phyloP scores from a whole-genome alignment of 2,888 invertebrate species.

The Clepsis dumicolana region DNA sequence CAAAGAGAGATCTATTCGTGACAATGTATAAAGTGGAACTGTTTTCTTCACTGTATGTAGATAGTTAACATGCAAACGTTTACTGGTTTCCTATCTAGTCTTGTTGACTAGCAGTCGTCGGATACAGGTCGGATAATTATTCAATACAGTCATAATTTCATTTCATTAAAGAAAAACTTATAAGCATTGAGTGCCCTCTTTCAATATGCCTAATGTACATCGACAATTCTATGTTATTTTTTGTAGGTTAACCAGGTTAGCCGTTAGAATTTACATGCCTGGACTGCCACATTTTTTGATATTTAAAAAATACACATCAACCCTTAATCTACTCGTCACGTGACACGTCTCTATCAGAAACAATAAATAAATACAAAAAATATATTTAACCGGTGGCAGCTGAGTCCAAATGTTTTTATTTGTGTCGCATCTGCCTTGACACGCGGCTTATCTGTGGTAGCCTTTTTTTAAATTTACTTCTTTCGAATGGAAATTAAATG shows the following conservation, averaged over 20 bases:
- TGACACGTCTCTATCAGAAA: conserved; percentile 19
- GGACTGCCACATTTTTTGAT: neutral
- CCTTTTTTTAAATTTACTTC: conserved; percentile 49
- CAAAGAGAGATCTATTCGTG: too few relatives aligned
- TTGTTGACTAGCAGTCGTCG: too few relatives aligned
- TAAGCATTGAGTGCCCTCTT: neutral
- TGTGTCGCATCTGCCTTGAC: conserved; percentile 48
- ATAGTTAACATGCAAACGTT: too few relatives aligned
- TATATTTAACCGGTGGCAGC: conserved; percentile 26
- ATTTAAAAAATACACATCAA: neutral
- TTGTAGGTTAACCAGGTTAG: too few relatives aligned
- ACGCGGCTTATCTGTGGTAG: conserved; percentile 54
- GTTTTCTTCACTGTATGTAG: too few relatives aligned
- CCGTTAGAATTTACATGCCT: neutral
- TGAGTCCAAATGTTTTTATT: conserved; percentile 41
- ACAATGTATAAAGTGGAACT: too few relatives aligned
- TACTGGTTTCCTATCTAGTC: too few relatives aligned
- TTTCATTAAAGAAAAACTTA: neutral
- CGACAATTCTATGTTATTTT: too few relatives aligned
- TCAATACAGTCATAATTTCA: too few relatives aligned
- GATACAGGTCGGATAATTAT: too few relatives aligned
- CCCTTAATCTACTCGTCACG: neutral
- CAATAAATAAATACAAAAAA: conserved; percentile 32
- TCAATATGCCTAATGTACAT: too few relatives aligned
- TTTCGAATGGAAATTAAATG: conserved; percentile 45